Percentiles rank a stretch among this genome's conserved stretches.
phyloP scores from a whole-genome alignment of 1,140 invertebrate species.

The Temnothorax longispinosus region DNA sequence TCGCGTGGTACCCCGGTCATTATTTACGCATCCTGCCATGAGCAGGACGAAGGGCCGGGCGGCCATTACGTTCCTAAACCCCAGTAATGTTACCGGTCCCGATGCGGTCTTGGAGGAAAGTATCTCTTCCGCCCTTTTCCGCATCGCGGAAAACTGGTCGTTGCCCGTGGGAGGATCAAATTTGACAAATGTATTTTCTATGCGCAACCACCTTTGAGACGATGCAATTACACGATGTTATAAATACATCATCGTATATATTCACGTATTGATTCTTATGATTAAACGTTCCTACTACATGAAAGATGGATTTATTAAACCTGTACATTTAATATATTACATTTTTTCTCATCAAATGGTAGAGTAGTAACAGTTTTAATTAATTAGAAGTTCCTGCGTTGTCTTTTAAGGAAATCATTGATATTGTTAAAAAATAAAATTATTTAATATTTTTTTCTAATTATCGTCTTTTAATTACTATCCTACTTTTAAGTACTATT shows the following conservation, averaged over 20 bases:
- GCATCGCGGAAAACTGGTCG: constrained; percentile 42
- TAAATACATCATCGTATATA: neutral
- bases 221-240: neutral
- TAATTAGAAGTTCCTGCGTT: neutral
- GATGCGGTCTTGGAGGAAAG: constrained; percentile 45
- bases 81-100: constrained; percentile 42
- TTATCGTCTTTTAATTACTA: too few relatives aligned
- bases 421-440: neutral
- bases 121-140: constrained; percentile 58
- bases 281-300: neutral
- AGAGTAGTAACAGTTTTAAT: neutral
- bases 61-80: constrained; percentile 38
- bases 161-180: constrained; percentile 4
- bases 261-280: neutral
- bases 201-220: neutral
- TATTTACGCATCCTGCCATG: constrained; percentile 74
- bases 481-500: neutral
- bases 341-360: neutral
- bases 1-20: constrained; percentile 63
- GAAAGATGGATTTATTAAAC: neutral
- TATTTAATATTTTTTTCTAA: neutral
- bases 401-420: neutral
- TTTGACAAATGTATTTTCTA: constrained; percentile 56
- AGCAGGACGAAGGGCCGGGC: constrained; percentile 57
- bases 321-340: neutral